Evolutionary conservation across 2,888 invertebrate genomes (phyloP).

Genomic region (Nemotelus nigrinus): DNA sequence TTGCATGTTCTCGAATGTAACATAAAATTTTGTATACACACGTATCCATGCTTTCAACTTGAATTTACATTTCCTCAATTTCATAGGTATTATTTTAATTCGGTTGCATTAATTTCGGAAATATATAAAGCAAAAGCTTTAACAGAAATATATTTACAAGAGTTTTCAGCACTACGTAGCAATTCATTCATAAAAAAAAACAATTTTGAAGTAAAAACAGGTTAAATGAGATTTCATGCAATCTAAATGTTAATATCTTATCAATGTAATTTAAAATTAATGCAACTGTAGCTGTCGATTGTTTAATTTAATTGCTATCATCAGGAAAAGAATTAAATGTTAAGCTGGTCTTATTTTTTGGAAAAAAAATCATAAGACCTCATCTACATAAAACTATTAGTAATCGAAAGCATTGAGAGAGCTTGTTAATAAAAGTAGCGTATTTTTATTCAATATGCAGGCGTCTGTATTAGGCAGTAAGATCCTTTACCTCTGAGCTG

Average conservation of each 20-base stretch:
- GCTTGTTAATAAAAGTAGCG: background rate
- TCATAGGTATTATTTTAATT: background rate
- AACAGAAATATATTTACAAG: conserved; percentile 34
- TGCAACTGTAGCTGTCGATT: conserved; percentile 30
- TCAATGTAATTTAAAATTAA: conserved; percentile 19
- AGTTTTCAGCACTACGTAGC: background rate
- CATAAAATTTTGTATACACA: too few species aligned
- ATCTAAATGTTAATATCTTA: background rate
- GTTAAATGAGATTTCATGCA: background rate
- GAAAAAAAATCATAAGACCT: too few species aligned
- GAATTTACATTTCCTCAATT: too few species aligned
- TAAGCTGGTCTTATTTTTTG: too few species aligned
- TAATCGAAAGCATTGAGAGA: conserved; percentile 26
- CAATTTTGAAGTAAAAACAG: background rate
- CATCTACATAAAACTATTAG: conserved; percentile 29
- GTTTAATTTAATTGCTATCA: too few species aligned
- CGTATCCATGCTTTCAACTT: background rate
- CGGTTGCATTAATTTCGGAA: background rate
- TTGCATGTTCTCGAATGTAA: too few species aligned
- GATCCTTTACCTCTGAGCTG: conserved; percentile 62
- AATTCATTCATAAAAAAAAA: background rate
- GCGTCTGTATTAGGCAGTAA: conserved; percentile 21
- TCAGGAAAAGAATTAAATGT: too few species aligned
- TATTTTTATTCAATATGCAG: background rate
- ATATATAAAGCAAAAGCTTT: background rate